Evolutionary conservation across 2,888 invertebrate genomes (phyloP).

Genomic region (Nebria brevicollis): DNA sequence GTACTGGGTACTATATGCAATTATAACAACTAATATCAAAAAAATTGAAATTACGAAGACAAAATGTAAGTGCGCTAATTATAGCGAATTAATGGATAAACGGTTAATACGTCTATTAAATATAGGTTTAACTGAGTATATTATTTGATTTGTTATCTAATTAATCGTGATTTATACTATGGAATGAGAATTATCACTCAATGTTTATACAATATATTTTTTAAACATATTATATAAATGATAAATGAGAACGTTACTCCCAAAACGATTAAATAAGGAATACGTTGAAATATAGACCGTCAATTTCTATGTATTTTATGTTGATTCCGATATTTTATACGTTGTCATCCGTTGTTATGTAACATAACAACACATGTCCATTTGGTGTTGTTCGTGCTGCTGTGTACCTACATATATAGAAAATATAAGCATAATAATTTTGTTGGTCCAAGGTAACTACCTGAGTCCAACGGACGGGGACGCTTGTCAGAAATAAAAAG

Average conservation of each 20-base stretch:
- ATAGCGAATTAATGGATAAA: too few species aligned
- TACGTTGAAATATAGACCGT: neutral
- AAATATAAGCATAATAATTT: constrained; percentile 38
- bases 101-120: too few species aligned
- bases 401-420: constrained; percentile 13
- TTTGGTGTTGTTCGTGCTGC: neutral
- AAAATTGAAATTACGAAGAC: too few species aligned
- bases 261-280: neutral
- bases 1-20: too few species aligned
- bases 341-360: constrained; percentile 2
- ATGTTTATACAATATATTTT: too few species aligned
- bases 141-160: too few species aligned
- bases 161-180: too few species aligned
- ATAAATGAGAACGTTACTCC: neutral
- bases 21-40: too few species aligned
- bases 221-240: too few species aligned
- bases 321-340: neutral
- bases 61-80: too few species aligned
- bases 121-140: too few species aligned
- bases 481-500: neutral
- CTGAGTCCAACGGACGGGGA: neutral
- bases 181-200: too few species aligned
- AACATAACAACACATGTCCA: neutral
- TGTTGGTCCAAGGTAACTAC: constrained; percentile 34
- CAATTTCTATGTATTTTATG: neutral